These are phyloP conservation scores for Dasyornis broadbenti DNA, from an alignment of 2,113 vertebrate species.

Conservation along the genomic window DNA sequence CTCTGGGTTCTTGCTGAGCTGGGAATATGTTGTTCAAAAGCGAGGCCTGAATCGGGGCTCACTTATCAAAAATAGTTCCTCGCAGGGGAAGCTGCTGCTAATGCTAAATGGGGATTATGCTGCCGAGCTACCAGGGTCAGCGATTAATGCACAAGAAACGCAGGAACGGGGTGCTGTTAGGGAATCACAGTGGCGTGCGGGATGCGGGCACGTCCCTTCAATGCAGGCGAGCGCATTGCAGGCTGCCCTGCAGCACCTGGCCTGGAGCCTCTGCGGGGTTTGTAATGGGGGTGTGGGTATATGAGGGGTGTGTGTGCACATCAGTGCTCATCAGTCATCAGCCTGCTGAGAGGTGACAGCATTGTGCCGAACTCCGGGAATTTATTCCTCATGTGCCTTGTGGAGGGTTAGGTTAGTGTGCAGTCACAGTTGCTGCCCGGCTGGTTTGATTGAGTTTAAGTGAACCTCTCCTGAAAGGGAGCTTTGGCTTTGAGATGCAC, in stretches of 20 bases:
- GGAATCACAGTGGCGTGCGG: background rate
- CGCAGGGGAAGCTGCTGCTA: conserved; percentile 68
- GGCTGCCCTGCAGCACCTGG: conserved; percentile 33
- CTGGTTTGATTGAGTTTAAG: background rate
- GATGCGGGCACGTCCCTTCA: background rate
- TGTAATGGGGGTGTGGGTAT: background rate
- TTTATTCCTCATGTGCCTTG: background rate
- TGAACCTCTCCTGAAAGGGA: background rate
- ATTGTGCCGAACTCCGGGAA: background rate
- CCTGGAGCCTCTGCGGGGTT: background rate
- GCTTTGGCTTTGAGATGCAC: background rate
- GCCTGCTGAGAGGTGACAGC: background rate
- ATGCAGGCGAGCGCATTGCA: background rate
- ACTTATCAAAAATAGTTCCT: conserved; percentile 76
- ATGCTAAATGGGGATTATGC: conserved; percentile 80
- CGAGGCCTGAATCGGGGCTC: conserved; percentile 62
- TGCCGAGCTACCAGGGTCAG: conserved; percentile 69
- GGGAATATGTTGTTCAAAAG: conserved; percentile 72
- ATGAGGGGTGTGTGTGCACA: accelerated
- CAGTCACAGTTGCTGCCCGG: background rate
- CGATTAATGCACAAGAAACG: conserved; percentile 70
- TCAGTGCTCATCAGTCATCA: background rate
- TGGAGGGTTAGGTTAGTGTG: background rate
- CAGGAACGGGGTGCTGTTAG: conserved; percentile 50
- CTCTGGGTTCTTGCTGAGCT: conserved; percentile 71